Evolutionary conservation across 37 sponge, comb jelly and placozoan species (phyloP).

Genomic region (Spongilla lacustris): DNA sequence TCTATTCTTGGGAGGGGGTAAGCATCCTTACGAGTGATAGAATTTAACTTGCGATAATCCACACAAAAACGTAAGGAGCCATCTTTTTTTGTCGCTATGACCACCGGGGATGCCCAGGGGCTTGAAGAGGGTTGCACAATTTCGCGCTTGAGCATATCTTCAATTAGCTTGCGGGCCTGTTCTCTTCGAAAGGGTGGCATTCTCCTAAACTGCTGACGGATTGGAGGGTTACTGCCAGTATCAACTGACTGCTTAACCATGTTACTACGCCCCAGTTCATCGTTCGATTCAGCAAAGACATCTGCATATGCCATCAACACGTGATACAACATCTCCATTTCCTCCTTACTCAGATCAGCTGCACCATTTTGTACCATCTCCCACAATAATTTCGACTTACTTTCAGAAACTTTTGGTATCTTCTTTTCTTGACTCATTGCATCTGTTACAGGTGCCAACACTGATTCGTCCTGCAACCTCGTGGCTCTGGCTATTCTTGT

Average conservation of each 20-base stretch:
- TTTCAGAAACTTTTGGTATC: too few species aligned
- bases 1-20: constrained; percentile 23
- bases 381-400: too few species aligned
- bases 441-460: too few species aligned
- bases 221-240: constrained; percentile 8
- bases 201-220: not conserved
- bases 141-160: constrained; percentile 3
- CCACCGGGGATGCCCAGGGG: constrained; percentile 24
- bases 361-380: too few species aligned
- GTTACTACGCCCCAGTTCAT: not conserved
- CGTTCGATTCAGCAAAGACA: not conserved
- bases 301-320: not conserved
- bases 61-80: constrained; percentile 3
- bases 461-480: too few species aligned
- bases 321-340: constrained; percentile 8
- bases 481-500: too few species aligned
- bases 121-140: constrained; percentile 21
- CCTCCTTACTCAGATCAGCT: not conserved
- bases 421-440: too few species aligned
- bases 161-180: constrained; percentile 6
- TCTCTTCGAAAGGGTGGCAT: constrained; percentile 1
- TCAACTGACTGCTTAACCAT: not conserved
- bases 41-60: constrained; percentile 20
- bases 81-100: constrained; percentile 15
- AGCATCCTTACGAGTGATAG: constrained; percentile 6